These are phyloP conservation scores for Caenorhabditis remanei DNA, from an alignment of 1,140 invertebrate genomes.

Conservation along the genomic window DNA sequence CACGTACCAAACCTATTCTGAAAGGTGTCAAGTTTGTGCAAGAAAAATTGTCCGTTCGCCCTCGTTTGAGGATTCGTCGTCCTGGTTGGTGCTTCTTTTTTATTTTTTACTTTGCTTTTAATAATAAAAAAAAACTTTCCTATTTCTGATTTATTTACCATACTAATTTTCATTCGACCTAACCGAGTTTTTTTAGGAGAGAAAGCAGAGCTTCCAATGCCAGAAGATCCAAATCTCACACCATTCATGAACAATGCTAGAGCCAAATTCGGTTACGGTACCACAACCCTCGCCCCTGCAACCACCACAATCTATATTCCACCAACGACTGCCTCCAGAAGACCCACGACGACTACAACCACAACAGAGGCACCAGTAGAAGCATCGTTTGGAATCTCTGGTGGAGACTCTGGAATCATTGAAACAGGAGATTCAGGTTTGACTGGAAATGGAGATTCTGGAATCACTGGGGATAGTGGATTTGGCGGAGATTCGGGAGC, in stretches of 20 bases:
- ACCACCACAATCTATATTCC: constrained; percentile 36
- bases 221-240: constrained; percentile 60
- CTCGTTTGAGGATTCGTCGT: constrained; percentile 62
- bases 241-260: constrained; percentile 62
- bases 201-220: constrained; percentile 40
- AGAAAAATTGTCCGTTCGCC: constrained; percentile 61
- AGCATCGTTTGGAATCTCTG: constrained; percentile 9
- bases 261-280: constrained; percentile 58
- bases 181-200: background rate
- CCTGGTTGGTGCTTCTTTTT: constrained; percentile 59
- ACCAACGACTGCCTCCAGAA: constrained; percentile 40
- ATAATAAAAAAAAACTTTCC: background rate
- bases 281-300: constrained; percentile 45
- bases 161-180: background rate
- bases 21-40: constrained; percentile 53
- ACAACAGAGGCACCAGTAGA: constrained; percentile 40
- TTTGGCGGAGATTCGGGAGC: constrained; percentile 10
- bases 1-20: constrained; percentile 51
- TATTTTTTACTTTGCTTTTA: background rate
- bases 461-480: constrained; percentile 4
- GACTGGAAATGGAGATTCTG: background rate
- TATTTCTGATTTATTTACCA: too few species aligned
- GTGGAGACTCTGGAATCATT: constrained; percentile 42
- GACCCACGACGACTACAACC: constrained; percentile 10
- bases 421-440: constrained; percentile 34